Conservation (phyloP, 2,113 vertebrate species). For the Osmerus eperlanus region DNA sequence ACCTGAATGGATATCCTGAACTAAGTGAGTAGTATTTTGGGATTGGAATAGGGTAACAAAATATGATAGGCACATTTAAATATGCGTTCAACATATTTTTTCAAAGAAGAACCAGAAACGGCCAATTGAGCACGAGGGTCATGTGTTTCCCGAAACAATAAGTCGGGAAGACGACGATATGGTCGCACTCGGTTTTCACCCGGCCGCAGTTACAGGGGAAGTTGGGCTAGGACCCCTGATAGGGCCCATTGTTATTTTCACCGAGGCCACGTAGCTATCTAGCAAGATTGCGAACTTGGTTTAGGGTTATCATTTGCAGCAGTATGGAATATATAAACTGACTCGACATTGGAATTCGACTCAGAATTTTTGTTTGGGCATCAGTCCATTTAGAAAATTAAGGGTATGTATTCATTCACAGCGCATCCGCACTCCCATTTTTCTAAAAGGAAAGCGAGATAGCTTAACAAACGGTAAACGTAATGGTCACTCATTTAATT, state of each 20-base stretch:
- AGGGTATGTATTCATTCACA: too few species aligned
- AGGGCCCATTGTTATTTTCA: slow-evolving; percentile 43
- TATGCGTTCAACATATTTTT: not conserved
- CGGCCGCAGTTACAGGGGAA: slow-evolving; percentile 37
- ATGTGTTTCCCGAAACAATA: slow-evolving; percentile 62
- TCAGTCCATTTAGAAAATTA: too few species aligned
- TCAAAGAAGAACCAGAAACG: not conserved
- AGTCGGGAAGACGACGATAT: slow-evolving; percentile 57
- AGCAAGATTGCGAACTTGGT: slow-evolving; percentile 2
- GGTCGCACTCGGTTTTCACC: slow-evolving; percentile 50
- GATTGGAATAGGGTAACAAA: not conserved
- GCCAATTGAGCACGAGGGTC: slow-evolving; percentile 21
- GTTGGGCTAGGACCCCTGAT: slow-evolving; percentile 41
- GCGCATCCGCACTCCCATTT: too few species aligned
- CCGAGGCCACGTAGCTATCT: slow-evolving; percentile 42
- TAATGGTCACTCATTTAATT: too few species aligned
- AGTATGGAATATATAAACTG: not conserved
- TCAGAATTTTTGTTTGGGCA: too few species aligned
- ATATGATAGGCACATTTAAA: not conserved
- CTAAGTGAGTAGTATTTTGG: slow-evolving; percentile 52
- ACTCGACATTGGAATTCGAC: too few species aligned
- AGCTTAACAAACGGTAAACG: too few species aligned
- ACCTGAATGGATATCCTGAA: slow-evolving; percentile 62
- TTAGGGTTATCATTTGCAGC: not conserved
- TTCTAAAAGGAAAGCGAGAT: too few species aligned